These are phyloP conservation scores for Agraylea sexmaculata DNA, from an alignment of 1,140 invertebrate species.

Conservation along the genomic window DNA sequence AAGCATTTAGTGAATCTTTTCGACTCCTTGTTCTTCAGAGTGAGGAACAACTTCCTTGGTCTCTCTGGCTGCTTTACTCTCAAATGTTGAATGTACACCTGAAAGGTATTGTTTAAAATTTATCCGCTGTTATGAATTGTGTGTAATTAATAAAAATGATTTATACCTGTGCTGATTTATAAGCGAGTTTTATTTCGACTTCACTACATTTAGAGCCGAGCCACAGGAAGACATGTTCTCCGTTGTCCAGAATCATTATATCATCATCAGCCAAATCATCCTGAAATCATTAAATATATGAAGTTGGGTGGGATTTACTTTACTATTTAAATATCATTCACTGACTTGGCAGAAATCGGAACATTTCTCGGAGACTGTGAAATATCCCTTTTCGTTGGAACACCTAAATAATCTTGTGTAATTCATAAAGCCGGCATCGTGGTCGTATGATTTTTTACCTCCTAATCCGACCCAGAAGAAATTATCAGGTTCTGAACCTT, in stretches of 20 bases:
- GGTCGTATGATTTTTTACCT: constrained; percentile 86
- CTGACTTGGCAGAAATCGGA: constrained; percentile 96
- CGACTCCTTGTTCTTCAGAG: constrained; percentile 94
- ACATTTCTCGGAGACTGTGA: constrained; percentile 98
- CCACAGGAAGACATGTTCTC: constrained; percentile 97
- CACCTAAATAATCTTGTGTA: constrained; percentile 93
- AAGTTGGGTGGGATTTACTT: too few relatives aligned
- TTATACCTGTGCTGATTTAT: constrained; percentile 95
- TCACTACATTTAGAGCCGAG: constrained; percentile 91
- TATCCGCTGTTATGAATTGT: background rate
- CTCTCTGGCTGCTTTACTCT: constrained; percentile 87
- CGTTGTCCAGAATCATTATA: constrained; percentile 99
- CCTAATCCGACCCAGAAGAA: constrained; percentile 97
- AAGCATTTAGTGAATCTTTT: constrained; percentile 94
- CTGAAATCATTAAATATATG: constrained; percentile 33
- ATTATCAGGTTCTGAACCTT: constrained; percentile 97
- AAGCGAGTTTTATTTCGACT: constrained; percentile 97
- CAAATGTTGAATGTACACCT: constrained; percentile 97
- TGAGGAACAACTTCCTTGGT: constrained; percentile 88
- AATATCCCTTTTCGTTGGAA: constrained; percentile 99
- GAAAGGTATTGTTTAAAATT: constrained; percentile 23
- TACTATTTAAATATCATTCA: constrained; percentile 4
- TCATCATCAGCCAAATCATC: constrained; percentile 99
- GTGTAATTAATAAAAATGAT: constrained; percentile 10
- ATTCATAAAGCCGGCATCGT: constrained; percentile 86